A percentile compares a stretch with the other conserved stretches of the same genome.
Evolutionary conservation across 2,797 vertebrate species (phyloP).

Genomic region (Xenentodon cancila): DNA sequence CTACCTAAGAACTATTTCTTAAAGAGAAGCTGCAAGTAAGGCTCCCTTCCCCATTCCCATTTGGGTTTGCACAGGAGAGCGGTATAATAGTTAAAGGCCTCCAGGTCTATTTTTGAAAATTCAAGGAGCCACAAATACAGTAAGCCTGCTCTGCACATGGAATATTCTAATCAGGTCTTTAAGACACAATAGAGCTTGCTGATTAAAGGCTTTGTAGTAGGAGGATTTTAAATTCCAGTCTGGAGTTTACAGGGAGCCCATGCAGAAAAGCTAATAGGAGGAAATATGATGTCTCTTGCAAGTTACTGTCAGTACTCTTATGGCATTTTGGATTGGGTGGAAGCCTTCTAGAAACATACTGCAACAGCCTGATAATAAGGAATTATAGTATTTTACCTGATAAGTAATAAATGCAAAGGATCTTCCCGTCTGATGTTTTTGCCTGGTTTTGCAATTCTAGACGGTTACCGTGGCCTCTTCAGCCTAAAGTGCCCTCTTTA

Average conservation of each 20-base stretch:
- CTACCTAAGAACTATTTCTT: not conserved
- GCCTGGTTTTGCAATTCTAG: no score
- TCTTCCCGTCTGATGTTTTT: not conserved
- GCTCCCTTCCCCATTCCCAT: not conserved
- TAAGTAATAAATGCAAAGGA: not conserved
- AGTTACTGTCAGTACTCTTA: not conserved
- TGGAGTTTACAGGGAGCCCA: not conserved
- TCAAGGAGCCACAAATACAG: not conserved
- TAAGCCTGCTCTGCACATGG: not conserved
- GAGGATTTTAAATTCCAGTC: conserved; percentile 3
- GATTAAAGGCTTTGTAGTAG: conserved; percentile 8
- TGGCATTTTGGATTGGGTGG: conserved; percentile 13
- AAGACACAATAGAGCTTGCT: conserved; percentile 1
- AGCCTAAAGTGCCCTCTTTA: no score
- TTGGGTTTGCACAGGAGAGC: not conserved
- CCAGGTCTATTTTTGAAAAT: not conserved
- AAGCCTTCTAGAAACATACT: not conserved
- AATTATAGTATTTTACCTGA: not conserved
- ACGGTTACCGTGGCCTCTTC: no score
- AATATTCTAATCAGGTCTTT: conserved; percentile 5
- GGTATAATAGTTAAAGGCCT: not conserved
- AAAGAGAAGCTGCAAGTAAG: not conserved
- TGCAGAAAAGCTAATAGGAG: conserved; percentile 4
- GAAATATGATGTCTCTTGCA: conserved; percentile 1
- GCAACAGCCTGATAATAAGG: not conserved